These are phyloP conservation scores for Lucinisca nassula DNA, from an alignment of 2,888 invertebrate genomes.

Conservation along the genomic window DNA sequence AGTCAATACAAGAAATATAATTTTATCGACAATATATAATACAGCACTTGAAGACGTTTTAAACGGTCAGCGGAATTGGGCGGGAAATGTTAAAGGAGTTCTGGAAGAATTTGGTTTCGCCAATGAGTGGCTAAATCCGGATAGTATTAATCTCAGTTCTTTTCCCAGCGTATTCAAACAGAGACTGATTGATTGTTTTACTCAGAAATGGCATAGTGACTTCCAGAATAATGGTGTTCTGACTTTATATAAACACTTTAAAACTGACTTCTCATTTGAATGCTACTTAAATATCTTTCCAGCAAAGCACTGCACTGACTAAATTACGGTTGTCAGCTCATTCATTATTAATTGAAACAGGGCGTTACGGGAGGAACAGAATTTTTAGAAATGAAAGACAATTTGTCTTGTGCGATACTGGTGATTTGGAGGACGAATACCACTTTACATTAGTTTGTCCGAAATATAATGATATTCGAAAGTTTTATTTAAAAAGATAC, in stretches of 20 bases:
- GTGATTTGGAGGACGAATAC: background rate
- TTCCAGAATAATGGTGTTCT: background rate
- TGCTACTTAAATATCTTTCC: too few relatives aligned
- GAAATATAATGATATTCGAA: too few relatives aligned
- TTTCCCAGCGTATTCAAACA: slow-evolving; percentile 10
- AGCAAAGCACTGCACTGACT: too few relatives aligned
- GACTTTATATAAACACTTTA: background rate
- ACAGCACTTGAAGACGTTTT: background rate
- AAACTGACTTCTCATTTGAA: too few relatives aligned
- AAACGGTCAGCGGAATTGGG: background rate
- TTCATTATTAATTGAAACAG: too few relatives aligned
- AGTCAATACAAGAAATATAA: background rate
- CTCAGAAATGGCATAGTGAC: slow-evolving; percentile 7
- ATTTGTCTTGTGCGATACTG: background rate
- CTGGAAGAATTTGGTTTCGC: background rate
- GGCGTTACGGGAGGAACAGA: too few relatives aligned
- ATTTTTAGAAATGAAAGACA: background rate
- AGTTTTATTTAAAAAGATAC: background rate
- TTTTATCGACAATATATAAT: background rate
- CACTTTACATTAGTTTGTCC: background rate
- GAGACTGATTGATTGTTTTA: background rate
- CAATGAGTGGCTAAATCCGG: background rate
- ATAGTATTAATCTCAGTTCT: background rate
- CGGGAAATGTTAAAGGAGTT: background rate
- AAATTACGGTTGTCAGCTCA: too few relatives aligned